Conservation (phyloP, 1,140 invertebrate genomes). For the Amphibalanus amphitrite region DNA sequence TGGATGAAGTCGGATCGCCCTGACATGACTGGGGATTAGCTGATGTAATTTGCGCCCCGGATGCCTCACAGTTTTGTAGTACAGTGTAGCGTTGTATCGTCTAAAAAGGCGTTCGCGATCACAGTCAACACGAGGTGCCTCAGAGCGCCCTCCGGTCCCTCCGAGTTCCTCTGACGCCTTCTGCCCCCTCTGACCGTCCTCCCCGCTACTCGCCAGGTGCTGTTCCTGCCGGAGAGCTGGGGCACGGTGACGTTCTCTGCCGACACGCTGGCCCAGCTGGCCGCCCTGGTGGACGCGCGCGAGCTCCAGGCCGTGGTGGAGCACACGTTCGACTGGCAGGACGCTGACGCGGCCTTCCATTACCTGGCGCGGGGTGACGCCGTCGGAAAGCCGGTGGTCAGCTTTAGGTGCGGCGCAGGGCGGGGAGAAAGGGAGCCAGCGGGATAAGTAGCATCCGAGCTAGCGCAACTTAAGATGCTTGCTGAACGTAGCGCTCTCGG, state of each 20-base stretch:
- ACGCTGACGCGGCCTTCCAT: constrained; percentile 46
- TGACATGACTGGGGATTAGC: too few species aligned
- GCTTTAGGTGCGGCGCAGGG: constrained; percentile 42
- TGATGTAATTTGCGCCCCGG: too few species aligned
- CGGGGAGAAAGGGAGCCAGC: too few species aligned
- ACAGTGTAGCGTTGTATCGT: too few species aligned
- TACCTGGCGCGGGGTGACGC: constrained; percentile 44
- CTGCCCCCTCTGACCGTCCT: not conserved
- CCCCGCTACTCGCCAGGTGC: not conserved
- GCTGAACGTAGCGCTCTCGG: too few species aligned
- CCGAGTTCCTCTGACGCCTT: not conserved
- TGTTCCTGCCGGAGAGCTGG: constrained; percentile 12
- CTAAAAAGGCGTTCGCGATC: too few species aligned
- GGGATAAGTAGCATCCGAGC: too few species aligned
- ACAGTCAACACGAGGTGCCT: constrained; percentile 31
- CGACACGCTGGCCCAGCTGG: constrained; percentile 31
- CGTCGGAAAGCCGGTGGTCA: constrained; percentile 53
- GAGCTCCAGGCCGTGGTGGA: constrained; percentile 40
- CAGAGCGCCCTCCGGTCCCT: constrained; percentile 26
- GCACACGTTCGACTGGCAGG: constrained; percentile 43
- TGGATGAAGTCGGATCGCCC: too few species aligned
- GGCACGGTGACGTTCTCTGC: constrained; percentile 15
- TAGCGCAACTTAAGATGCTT: too few species aligned
- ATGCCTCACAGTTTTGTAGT: too few species aligned
- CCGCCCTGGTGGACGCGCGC: constrained; percentile 34